A percentile compares a stretch with the other conserved stretches of the same genome.
Evolutionary conservation across 2,888 invertebrate genomes (phyloP).

Genomic region (Carabus problematicus): DNA sequence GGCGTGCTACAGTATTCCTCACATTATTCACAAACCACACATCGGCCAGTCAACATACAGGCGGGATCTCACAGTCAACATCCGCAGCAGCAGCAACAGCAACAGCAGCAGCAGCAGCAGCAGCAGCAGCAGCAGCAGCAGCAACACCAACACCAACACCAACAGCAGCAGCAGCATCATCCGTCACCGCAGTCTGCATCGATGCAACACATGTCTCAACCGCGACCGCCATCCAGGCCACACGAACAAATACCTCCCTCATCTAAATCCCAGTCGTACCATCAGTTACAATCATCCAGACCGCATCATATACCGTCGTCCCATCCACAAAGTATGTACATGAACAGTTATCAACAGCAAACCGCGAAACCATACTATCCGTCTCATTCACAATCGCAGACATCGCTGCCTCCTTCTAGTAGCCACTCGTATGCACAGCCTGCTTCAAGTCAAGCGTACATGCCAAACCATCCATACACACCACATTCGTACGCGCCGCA

Average conservation of each 20-base stretch:
- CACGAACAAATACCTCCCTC: constrained; percentile 46
- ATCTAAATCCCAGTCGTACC: constrained; percentile 51
- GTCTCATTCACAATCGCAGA: constrained; percentile 16
- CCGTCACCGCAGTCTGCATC: constrained; percentile 43
- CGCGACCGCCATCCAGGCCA: constrained; percentile 49
- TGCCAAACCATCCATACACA: constrained; percentile 46
- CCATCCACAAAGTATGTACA: constrained; percentile 5
- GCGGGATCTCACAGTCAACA: constrained; percentile 41
- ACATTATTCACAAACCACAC: constrained; percentile 49
- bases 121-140: constrained; percentile 45
- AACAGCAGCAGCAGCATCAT: constrained; percentile 44
- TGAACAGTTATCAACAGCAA: constrained; percentile 31
- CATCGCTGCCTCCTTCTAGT: constrained; percentile 45
- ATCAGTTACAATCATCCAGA: constrained; percentile 47
- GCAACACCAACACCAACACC: constrained; percentile 46
- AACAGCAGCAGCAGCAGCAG: constrained; percentile 44
- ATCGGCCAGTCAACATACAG: constrained; percentile 14
- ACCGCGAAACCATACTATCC: constrained; percentile 26
- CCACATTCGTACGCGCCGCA: constrained; percentile 44
- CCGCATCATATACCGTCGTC: constrained; percentile 21
- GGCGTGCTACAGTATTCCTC: constrained; percentile 53
- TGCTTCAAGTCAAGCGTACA: constrained; percentile 45
- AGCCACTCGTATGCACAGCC: constrained; percentile 31
- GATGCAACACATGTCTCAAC: constrained; percentile 27
- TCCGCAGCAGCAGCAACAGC: constrained; percentile 46